These are phyloP conservation scores for Exocentrus adspersus DNA, from an alignment of 2,888 invertebrate genomes.

Conservation along the genomic window DNA sequence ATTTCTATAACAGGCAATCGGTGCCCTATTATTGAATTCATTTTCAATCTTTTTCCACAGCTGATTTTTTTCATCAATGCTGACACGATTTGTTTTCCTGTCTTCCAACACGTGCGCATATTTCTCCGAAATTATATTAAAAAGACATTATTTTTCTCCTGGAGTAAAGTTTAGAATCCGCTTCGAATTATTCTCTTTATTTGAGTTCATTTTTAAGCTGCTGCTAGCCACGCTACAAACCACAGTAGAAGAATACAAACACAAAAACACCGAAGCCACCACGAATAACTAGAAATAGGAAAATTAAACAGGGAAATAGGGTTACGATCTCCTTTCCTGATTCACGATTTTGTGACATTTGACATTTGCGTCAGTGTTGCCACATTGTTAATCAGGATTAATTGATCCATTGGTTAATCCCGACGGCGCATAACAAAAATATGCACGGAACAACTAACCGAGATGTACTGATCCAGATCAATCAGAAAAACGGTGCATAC, in stretches of 20 bases:
- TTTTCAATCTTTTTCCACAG: no score
- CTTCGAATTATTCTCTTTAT: neutral
- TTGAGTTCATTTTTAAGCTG: neutral
- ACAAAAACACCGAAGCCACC: no score
- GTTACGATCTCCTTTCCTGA: neutral
- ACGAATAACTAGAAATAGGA: no score
- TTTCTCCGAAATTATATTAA: neutral
- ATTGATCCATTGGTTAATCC: neutral
- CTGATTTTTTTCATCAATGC: no score
- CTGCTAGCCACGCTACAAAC: neutral
- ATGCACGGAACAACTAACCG: neutral
- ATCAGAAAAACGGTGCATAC: neutral
- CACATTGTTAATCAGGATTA: neutral
- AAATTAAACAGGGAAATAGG: neutral
- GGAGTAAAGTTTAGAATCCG: neutral
- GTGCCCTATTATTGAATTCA: no score
- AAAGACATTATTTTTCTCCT: neutral
- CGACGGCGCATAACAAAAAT: neutral
- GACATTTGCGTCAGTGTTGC: conserved; percentile 1
- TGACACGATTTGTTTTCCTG: no score
- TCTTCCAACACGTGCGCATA: no score
- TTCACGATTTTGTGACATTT: neutral
- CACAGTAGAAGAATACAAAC: neutral
- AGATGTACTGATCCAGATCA: neutral
- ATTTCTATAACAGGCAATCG: no score